Evolutionary conservation across 2,888 invertebrate genomes (phyloP).

Genomic region (Synergus gifuensis): DNA sequence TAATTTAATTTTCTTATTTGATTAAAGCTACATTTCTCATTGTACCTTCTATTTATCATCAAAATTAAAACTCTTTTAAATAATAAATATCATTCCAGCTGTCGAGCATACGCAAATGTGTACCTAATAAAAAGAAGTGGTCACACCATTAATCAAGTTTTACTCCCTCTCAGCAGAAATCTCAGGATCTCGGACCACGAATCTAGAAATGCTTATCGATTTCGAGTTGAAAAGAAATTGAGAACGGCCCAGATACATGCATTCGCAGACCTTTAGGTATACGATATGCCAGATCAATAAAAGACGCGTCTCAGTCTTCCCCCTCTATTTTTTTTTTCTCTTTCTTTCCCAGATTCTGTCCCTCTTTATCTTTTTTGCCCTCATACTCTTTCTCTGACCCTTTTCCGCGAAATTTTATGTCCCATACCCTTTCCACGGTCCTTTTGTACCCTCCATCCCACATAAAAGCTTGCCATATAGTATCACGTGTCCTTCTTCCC

Average conservation of each 20-base stretch:
- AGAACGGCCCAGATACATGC: slow-evolving; percentile 37
- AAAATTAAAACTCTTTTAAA: no score
- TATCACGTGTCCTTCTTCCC: slow-evolving; percentile 50
- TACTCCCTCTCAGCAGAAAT: neutral
- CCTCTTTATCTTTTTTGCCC: slow-evolving; percentile 8
- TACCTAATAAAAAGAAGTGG: no score
- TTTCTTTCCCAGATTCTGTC: slow-evolving; percentile 57
- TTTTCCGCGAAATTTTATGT: slow-evolving; percentile 51
- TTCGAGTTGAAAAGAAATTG: slow-evolving; percentile 28
- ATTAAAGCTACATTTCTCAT: no score
- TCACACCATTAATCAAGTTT: slow-evolving; percentile 4
- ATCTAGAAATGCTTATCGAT: slow-evolving; percentile 32
- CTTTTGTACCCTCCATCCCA: slow-evolving; percentile 43
- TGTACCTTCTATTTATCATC: no score
- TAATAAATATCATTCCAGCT: no score
- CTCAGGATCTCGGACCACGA: slow-evolving; percentile 5
- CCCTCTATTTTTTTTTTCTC: slow-evolving; percentile 36
- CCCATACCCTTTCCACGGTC: slow-evolving; percentile 31
- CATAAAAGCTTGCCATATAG: slow-evolving; percentile 61
- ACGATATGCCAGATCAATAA: slow-evolving; percentile 50
- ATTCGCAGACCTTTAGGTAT: slow-evolving; percentile 17
- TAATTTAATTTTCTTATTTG: no score
- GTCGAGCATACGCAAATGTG: no score
- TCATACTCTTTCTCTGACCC: slow-evolving; percentile 42
- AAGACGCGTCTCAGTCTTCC: slow-evolving; percentile 43